phyloP scores from a whole-genome alignment of 30 jellyfish, hydroid and myxozoan genomes.

The Morbakka virulenta region DNA sequence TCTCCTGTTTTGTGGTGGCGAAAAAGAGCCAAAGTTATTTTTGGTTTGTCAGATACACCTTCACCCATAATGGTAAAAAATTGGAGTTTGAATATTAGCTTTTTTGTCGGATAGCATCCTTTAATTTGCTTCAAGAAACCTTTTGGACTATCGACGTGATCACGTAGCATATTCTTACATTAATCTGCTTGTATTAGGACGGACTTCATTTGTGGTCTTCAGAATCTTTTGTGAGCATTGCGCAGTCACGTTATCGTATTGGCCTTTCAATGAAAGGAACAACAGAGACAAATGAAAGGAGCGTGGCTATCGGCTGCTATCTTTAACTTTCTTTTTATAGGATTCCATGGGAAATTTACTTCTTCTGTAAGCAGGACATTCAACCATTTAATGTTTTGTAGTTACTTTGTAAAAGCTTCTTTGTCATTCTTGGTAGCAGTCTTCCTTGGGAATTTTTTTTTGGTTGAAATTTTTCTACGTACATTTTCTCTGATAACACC shows the following conservation, averaged over 20 bases:
- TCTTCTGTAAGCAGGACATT: slow-evolving; percentile 26
- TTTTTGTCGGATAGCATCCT: slow-evolving; percentile 44
- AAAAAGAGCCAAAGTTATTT: too few species aligned
- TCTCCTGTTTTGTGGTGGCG: too few species aligned
- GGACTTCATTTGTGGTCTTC: slow-evolving; percentile 38
- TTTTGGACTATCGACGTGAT: slow-evolving; percentile 20
- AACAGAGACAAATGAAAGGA: too few species aligned
- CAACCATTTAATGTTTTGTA: slow-evolving; percentile 34
- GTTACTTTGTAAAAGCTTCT: slow-evolving; percentile 37
- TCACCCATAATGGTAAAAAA: too few species aligned
- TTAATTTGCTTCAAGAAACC: slow-evolving; percentile 57
- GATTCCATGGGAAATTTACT: slow-evolving; percentile 37
- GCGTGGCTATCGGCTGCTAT: slow-evolving; percentile 15
- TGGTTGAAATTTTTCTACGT: slow-evolving; percentile 36
- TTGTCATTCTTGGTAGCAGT: slow-evolving; percentile 33
- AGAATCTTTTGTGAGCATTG: slow-evolving; percentile 50
- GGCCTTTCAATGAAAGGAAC: slow-evolving; percentile 14
- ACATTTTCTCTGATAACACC: slow-evolving; percentile 48
- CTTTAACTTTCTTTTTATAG: slow-evolving; percentile 11
- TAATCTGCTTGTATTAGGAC: slow-evolving; percentile 60
- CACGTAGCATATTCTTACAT: slow-evolving; percentile 35
- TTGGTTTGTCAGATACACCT: too few species aligned
- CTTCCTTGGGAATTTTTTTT: slow-evolving; percentile 22
- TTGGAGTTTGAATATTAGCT: slow-evolving; percentile 22
- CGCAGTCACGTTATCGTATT: slow-evolving; percentile 35